A percentile compares a stretch with the other conserved stretches of the same genome.
phyloP scores from a whole-genome alignment of 2,113 vertebrate genomes.

The Chelonoidis abingdonii region DNA sequence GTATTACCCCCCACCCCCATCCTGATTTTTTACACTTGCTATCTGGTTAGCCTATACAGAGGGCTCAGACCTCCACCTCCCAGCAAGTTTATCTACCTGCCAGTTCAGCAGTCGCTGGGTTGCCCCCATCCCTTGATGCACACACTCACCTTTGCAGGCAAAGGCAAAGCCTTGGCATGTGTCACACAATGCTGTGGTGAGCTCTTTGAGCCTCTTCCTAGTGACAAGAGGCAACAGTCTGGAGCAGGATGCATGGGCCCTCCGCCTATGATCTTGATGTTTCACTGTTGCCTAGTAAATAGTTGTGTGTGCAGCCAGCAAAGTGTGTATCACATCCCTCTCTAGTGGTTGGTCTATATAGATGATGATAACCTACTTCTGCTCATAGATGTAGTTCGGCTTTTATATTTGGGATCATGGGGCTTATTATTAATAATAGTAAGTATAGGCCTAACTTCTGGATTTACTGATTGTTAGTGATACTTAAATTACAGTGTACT shows the following conservation, averaged over 20 bases:
- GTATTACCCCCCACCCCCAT: too few species aligned
- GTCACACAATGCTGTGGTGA: background rate
- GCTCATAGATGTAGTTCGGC: background rate
- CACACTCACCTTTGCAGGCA: background rate
- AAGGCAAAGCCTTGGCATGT: background rate
- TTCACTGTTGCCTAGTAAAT: background rate
- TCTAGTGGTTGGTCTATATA: background rate
- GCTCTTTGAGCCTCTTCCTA: background rate
- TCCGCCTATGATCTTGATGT: background rate
- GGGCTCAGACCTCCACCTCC: too few species aligned
- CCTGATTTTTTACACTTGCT: too few species aligned
- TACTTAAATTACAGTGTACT: background rate
- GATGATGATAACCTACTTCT: background rate
- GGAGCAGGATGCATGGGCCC: background rate
- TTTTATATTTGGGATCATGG: background rate
- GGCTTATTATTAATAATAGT: background rate
- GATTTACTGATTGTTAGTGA: background rate
- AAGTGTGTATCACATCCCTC: background rate
- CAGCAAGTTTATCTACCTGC: background rate
- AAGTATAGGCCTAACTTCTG: background rate
- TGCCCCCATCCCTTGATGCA: background rate
- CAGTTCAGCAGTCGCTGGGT: background rate
- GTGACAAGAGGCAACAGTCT: background rate
- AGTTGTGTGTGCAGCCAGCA: background rate
- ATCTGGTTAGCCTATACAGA: background rate